Conservation (phyloP, 2,113 vertebrate species). For the Aegotheles bennettii region DNA sequence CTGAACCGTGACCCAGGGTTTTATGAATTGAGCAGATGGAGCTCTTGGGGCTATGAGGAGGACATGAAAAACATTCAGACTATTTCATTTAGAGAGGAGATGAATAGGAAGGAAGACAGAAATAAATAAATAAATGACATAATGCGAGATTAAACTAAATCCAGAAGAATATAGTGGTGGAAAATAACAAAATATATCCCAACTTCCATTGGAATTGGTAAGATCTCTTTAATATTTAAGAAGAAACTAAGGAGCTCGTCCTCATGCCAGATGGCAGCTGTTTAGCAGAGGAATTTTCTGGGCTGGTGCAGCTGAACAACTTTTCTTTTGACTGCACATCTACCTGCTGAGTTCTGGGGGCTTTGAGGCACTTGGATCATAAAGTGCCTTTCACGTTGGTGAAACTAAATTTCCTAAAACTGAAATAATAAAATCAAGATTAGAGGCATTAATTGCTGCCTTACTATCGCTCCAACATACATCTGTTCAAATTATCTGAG, state of each 20-base stretch:
- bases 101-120: background rate
- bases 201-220: rapidly evolving
- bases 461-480: background rate
- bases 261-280: background rate
- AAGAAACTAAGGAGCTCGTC: background rate
- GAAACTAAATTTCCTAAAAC: background rate
- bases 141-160: background rate
- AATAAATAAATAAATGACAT: background rate
- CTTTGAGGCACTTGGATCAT: background rate
- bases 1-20: rapidly evolving
- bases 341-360: background rate
- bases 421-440: background rate
- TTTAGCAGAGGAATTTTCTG: background rate
- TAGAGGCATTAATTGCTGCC: background rate
- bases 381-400: background rate
- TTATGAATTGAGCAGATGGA: background rate
- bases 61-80: background rate
- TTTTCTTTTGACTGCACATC: background rate
- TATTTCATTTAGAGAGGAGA: background rate
- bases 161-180: background rate
- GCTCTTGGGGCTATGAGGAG: background rate
- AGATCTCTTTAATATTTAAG: background rate
- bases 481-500: background rate
- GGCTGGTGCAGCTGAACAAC: no score
- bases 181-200: background rate